Evolutionary conservation across 2,888 invertebrate genomes (phyloP).

Genomic region (Latrodectus elegans): DNA sequence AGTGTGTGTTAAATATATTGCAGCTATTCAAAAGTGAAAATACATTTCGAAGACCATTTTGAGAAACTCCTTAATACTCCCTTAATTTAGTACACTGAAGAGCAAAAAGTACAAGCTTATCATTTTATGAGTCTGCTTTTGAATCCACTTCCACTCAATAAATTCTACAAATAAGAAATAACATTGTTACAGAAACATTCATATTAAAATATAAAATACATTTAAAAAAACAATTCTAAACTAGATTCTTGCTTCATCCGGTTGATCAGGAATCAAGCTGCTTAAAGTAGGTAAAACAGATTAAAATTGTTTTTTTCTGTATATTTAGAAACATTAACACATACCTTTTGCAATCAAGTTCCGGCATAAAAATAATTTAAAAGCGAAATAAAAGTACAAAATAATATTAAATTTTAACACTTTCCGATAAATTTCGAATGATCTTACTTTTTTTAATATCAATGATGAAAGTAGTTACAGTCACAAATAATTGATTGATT

Average conservation of each 20-base stretch:
- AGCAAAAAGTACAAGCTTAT: not conserved
- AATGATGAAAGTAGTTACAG: too few species aligned
- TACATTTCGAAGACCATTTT: not conserved
- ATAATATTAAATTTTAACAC: too few species aligned
- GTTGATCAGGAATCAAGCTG: not conserved
- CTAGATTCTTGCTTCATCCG: not conserved
- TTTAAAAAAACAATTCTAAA: not conserved
- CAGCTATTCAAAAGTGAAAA: not conserved
- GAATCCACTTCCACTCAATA: not conserved
- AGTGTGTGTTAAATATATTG: too few species aligned
- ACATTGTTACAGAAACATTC: not conserved
- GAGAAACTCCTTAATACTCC: not conserved
- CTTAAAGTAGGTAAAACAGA: not conserved
- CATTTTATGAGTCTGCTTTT: not conserved
- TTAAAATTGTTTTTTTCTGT: too few species aligned
- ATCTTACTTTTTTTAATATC: too few species aligned
- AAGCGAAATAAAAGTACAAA: too few species aligned
- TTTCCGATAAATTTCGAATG: too few species aligned
- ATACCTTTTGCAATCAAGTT: too few species aligned
- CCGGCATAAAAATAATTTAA: too few species aligned
- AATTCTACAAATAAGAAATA: constrained; percentile 3
- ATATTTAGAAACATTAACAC: too few species aligned
- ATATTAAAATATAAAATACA: not conserved
- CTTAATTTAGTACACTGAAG: not conserved
- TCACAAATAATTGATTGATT: too few species aligned